Base-by-base conservation (phyloP, 2,797 vertebrate species). In the Xiphorhynchus erythropygius region DNA sequence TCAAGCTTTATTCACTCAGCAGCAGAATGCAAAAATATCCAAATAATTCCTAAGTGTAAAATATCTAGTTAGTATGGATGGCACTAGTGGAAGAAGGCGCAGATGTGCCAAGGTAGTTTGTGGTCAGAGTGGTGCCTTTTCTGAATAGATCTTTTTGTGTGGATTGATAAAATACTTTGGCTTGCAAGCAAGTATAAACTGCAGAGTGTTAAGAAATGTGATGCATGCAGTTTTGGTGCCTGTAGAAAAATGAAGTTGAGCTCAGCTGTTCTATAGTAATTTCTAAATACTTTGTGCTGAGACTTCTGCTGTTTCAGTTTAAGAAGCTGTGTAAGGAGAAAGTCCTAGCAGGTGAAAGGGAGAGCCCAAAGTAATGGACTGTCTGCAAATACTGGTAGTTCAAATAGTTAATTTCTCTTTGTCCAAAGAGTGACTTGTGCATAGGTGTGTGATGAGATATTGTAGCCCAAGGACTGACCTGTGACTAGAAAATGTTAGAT, bases 391-490 rank as follows among this genome's bases (percentile, higher is more conserved):
- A 37, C 19, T 62, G 18, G 10, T 13, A 33, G 21, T 23, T 64
- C 24, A 64, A 32, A 65, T 21, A n/a, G 22, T 28, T 9, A 2
- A 6, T 53, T 53, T 32, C 25, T 65, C 22, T 71, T 7, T 32
- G 2, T 30, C 11, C 35, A 53, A 1, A 0, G 0, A 22, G 22
- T 50, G 46, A 85, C 17, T 6, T 37, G 15, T 16, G 41, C 5
- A 3, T 4, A 28, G 30, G 5, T 75, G 37, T 62, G 49, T 3
- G 1, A 14, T 47, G 62, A 77, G 39, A 7, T 33, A 2, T 3
- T 28, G 46, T 33, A 75, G 46, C 39, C 32, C 28, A 60, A 21
- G 22, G 10, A 35, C 30, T 70, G 28, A 39, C 10, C 62, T 81
- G 27, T 37, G 53, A 64, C 22, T 25, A 62, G 30, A 17, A 91